A percentile compares a stretch with the other conserved stretches of the same genome.
phyloP scores from a whole-genome alignment of 2,888 invertebrate genomes.

The Diadromus collaris region DNA sequence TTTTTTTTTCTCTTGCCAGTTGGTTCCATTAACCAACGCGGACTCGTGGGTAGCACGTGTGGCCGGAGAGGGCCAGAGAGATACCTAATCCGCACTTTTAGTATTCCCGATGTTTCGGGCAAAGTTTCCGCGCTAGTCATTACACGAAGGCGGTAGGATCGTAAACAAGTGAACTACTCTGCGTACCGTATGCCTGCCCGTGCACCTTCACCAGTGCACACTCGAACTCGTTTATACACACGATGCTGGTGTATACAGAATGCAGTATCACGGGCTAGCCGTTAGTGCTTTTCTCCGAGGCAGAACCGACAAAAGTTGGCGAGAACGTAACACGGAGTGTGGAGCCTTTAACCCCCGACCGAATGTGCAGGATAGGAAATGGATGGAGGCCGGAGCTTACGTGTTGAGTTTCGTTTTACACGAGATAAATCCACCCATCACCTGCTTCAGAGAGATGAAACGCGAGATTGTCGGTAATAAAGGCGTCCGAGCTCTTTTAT shows the following conservation, averaged over 20 bases:
- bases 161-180: constrained; percentile 40
- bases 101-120: constrained; percentile 31
- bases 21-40: constrained; percentile 26
- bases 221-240: not conserved
- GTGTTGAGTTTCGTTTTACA: constrained; percentile 21
- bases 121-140: constrained; percentile 17
- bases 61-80: not conserved
- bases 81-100: constrained; percentile 4
- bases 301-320: constrained; percentile 31
- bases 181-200: not conserved
- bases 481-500: not conserved
- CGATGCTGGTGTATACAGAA: not conserved
- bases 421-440: not conserved
- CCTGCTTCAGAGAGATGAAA: not conserved
- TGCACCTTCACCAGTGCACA: not conserved
- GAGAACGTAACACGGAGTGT: constrained; percentile 13
- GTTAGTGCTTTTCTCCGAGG: constrained; percentile 27
- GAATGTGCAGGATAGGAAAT: constrained; percentile 12
- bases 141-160: constrained; percentile 23
- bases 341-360: constrained; percentile 3
- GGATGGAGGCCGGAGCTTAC: not conserved
- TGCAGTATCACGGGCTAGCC: constrained; percentile 31
- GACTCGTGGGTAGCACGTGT: constrained; percentile 1
- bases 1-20: not conserved
- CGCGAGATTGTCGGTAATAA: constrained; percentile 31